A percentile compares a stretch with the other conserved stretches of the same genome.
These are phyloP conservation scores for Tetraodon nigroviridis DNA, from an alignment of 2,113 vertebrate genomes.

Conservation along the genomic window DNA sequence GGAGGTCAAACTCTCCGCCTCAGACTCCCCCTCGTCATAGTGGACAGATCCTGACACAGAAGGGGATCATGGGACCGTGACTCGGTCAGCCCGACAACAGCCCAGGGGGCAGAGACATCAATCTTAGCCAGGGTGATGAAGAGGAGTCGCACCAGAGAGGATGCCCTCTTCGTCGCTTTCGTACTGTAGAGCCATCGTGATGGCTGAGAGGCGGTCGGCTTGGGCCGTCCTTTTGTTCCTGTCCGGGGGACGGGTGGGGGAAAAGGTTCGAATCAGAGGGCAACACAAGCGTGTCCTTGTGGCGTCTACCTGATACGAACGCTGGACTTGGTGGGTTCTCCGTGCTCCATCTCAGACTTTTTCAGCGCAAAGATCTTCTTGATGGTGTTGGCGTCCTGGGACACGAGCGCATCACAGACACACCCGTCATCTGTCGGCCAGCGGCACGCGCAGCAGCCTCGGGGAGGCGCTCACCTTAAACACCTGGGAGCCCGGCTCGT, in stretches of 20 bases:
- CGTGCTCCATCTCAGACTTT: conserved; percentile 92
- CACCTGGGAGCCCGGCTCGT: conserved; percentile 97
- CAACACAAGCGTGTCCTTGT: background rate
- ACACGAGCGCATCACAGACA: conserved; percentile 1
- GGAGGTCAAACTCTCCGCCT: conserved; percentile 91
- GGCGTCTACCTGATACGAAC: conserved; percentile 85
- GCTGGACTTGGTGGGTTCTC: conserved; percentile 91
- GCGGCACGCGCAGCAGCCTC: background rate
- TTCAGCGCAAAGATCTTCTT: conserved; percentile 97
- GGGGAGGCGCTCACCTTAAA: conserved; percentile 83
- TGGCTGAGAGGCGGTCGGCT: conserved; percentile 91
- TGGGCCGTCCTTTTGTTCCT: conserved; percentile 94
- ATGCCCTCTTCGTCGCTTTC: conserved; percentile 97
- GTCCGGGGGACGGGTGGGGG: conserved; percentile 1
- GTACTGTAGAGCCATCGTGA: conserved; percentile 97
- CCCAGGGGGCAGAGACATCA: background rate
- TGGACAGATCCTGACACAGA: conserved; percentile 71
- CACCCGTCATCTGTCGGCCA: background rate
- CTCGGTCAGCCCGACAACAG: background rate
- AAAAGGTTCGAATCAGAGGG: background rate
- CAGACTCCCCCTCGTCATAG: conserved; percentile 93
- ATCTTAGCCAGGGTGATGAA: background rate
- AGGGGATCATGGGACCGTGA: background rate
- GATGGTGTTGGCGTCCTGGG: conserved; percentile 96
- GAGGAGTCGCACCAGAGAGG: conserved; percentile 80